These are phyloP conservation scores for Neopelma chrysocephalum DNA, from an alignment of 2,797 vertebrate genomes.

Conservation along the genomic window DNA sequence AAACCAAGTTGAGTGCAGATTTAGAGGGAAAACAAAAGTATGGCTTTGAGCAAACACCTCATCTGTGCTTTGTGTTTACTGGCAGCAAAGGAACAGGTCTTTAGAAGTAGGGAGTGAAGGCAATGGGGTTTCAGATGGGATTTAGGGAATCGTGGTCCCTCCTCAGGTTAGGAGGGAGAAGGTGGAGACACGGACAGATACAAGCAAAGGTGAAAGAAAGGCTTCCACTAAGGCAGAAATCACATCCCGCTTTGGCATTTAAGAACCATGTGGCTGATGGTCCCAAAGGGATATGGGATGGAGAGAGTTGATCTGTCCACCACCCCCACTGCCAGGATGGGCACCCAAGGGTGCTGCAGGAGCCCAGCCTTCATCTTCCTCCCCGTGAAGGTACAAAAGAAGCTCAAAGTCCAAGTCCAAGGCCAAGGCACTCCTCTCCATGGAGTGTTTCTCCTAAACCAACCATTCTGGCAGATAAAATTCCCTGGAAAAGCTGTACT, in stretches of 20 bases:
- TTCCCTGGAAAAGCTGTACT: not conserved
- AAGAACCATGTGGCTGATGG: not conserved
- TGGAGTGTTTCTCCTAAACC: not conserved
- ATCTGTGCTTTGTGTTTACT: not conserved
- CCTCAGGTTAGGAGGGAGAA: not conserved
- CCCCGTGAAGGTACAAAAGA: accelerated
- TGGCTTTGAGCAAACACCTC: not conserved
- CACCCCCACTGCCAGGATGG: accelerated
- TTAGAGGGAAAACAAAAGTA: not conserved
- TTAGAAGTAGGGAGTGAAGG: not conserved
- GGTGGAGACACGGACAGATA: not conserved
- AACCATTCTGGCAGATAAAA: not conserved
- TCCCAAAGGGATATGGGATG: accelerated
- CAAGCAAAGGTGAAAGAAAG: not conserved
- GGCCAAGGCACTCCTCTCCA: accelerated
- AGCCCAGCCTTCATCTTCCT: not conserved
- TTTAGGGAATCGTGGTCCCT: not conserved
- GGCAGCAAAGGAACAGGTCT: not conserved
- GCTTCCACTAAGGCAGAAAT: not conserved
- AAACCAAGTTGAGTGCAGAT: not conserved
- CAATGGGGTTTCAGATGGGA: accelerated
- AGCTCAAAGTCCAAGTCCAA: not conserved
- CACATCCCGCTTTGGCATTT: accelerated
- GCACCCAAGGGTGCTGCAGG: not conserved
- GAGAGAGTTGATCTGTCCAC: not conserved